phyloP scores from a whole-genome alignment of 1,140 invertebrate genomes.

The Procambarus clarkii region DNA sequence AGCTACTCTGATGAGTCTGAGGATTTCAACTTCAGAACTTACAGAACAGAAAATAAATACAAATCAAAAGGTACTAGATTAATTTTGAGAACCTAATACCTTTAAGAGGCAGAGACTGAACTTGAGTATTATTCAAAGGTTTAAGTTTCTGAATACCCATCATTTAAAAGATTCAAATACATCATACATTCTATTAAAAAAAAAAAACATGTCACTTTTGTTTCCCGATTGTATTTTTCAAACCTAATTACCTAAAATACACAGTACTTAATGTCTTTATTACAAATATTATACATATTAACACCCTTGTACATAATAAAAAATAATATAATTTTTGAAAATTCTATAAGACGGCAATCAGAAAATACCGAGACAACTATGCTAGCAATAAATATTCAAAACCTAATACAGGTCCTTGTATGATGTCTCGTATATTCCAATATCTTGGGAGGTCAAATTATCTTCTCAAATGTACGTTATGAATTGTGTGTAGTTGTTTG shows the following conservation, averaged over 20 bases:
- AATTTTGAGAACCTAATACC: background rate
- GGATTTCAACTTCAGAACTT: background rate
- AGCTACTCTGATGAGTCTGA: background rate
- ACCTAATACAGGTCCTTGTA: background rate
- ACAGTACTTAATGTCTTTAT: slow-evolving; percentile 25
- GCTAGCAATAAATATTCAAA: slow-evolving; percentile 4
- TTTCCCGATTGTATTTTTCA: background rate
- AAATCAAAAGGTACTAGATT: background rate
- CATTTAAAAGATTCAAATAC: background rate
- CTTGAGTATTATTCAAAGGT: background rate
- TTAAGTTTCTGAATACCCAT: slow-evolving; percentile 7
- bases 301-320: slow-evolving; percentile 40
- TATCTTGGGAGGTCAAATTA: background rate
- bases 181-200: background rate
- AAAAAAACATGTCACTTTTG: background rate
- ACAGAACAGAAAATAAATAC: background rate
- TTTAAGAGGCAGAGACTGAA: background rate
- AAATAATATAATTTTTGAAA: slow-evolving; percentile 27
- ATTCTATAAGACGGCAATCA: slow-evolving; percentile 13
- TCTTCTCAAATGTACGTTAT: no score
- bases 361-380: slow-evolving; percentile 35
- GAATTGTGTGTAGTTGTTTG: no score
- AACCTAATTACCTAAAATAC: slow-evolving; percentile 23
- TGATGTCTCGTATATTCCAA: slow-evolving; percentile 1
- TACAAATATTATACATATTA: slow-evolving; percentile 46